Evolutionary conservation across 2,797 vertebrate species (phyloP), one percentile per base, ranked within the genome.

Genomic region (Poecilia velifera): DNA sequence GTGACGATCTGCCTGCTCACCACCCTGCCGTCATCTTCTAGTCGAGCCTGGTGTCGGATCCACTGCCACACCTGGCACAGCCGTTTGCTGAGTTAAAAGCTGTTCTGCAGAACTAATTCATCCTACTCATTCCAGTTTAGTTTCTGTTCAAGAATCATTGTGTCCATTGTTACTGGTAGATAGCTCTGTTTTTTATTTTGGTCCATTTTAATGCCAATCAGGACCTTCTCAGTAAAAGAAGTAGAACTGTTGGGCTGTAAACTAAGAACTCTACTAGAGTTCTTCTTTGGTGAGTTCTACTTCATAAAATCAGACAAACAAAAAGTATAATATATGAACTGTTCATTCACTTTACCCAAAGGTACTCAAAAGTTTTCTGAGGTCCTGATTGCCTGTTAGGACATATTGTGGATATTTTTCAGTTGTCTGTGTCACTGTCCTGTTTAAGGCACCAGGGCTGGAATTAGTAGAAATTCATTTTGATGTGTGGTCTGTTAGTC

Each of bases 21-120:
- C 43, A 71, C 78, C 77, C 85, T 93, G 77, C 85, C 78, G 73
- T 94, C 91, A 0, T 96, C 95, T 85, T 97, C 96, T 82, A 96
- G 88, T 51, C 72, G 91, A 34, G 94, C 87, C 84, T 91, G 93
- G 78, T 95, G 95, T 73, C 91, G 87, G 83, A 96, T 94, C 95
- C 96, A 96, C 86, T 96, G 95, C 95, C 96, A 96, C 76, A 96
- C 95, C 95, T 96, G 73, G 14, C 43, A 83, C 18, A 75, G 12
- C 9, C 4, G 18, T 36, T 64, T 36, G 34, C 34, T 36, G 10
- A 22, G 62, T 66, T 34, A 20, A 36, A 64, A 64, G 6, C 57
- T 62, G 28, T 62, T 62, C 28, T 62, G 57, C 59, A 64, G 59
- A 64, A 36, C 36, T 39, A 66, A 0, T 39, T 66, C 6, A 8